Base-by-base conservation (phyloP, 2,888 invertebrate species). In the Calephelis perditalis region DNA sequence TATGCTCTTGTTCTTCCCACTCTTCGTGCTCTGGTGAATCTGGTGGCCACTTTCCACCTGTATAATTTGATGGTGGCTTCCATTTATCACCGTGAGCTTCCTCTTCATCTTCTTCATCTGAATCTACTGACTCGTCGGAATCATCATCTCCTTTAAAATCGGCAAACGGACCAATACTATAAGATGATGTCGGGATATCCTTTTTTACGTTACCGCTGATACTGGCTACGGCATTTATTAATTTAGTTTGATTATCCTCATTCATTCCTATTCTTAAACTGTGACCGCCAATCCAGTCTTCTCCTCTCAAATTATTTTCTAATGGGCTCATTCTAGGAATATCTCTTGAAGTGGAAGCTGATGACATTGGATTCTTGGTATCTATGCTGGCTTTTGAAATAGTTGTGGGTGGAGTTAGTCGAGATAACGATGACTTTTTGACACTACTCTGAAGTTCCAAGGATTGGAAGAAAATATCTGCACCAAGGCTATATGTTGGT, bases 381-480 rank as follows among this genome's bases (percentile, higher is more conserved):
- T 84, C 82, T 60, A 76, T 63, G 58, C 65, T 78, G 0, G 78
- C 68, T 75, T 82, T 89, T 0, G 86, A 72, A 65, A 82, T 76
- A 1, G 86, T 74, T 52, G 86, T 86, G 1, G 87, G 84, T 26
- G 87, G 86, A 12, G 91, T 91, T 0, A 91, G 83, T 58, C 92
- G 84, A 0, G 92, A 84, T 0, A 92, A 75, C 0, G 91, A 84
- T 43, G 90, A 86, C 66, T 92, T 92, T 70, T 94, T 94, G 0
- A 92, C 90, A 71, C 94, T 95, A 73, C 96, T 96, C 72, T 95
- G 95, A 11, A 96, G 77, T 73, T 96, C 95, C 45, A 97, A 81
- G 0, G 96, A 96, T 46, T 95, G 96, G 73, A 97, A 97, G 81
- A 97, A 97, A 6, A 96, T 94, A 75, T 96, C 96, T 0, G 96